Conservation (phyloP, 2,797 vertebrate genomes). For the Epinephelus malabaricus region DNA sequence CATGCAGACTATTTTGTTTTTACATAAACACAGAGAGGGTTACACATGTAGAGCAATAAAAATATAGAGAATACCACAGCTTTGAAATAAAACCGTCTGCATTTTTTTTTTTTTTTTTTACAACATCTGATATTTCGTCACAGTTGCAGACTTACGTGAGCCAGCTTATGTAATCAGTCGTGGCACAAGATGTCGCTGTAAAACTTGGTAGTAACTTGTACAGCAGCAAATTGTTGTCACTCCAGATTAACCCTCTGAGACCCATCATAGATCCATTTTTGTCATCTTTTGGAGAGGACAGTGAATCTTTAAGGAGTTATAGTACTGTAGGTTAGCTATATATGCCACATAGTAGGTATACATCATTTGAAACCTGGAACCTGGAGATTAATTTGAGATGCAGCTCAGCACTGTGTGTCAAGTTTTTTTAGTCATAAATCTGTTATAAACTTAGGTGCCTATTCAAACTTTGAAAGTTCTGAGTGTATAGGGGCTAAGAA, state of each 20-base stretch:
- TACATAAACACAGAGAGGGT: neutral
- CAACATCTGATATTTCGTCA: neutral
- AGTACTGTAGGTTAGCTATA: too few species aligned
- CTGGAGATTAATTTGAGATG: too few species aligned
- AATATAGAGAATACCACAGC: neutral
- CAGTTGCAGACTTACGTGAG: neutral
- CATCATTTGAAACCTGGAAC: too few species aligned
- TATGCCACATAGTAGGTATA: too few species aligned
- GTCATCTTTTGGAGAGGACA: too few species aligned
- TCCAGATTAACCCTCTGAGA: neutral
- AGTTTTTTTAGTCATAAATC: too few species aligned
- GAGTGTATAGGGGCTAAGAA: too few species aligned
- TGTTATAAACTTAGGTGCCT: too few species aligned
- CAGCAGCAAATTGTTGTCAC: slow-evolving; percentile 12
- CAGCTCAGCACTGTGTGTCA: too few species aligned
- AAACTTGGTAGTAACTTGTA: neutral
- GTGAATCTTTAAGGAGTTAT: too few species aligned
- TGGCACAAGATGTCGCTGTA: neutral
- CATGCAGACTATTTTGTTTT: slow-evolving; percentile 22
- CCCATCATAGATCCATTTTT: too few species aligned
- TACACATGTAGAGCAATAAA: neutral
- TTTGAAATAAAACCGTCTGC: neutral
- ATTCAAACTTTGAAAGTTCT: too few species aligned
- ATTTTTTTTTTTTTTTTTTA: neutral
- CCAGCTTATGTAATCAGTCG: neutral